Conservation (phyloP, 1,140 invertebrate genomes). For the Palaemon carinicauda region DNA sequence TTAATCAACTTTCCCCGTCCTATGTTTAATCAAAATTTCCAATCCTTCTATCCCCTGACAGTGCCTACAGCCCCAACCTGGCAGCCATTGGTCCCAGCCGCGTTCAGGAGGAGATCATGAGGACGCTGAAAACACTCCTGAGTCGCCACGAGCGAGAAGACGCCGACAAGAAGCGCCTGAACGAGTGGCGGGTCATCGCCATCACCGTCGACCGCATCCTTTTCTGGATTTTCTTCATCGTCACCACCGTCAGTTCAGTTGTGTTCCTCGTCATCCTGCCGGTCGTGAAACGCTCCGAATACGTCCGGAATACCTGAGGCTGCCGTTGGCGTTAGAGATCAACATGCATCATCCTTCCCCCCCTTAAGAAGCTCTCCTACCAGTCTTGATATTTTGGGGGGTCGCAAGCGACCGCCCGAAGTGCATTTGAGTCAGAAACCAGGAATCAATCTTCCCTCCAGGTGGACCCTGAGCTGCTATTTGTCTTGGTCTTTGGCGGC, state of each 20-base stretch:
- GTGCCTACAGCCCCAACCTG: conserved; percentile 58
- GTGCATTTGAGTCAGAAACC: not conserved
- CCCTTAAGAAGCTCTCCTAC: not conserved
- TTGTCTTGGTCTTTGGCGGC: conserved; percentile 31
- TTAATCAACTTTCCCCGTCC: not conserved
- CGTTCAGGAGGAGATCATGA: conserved; percentile 62
- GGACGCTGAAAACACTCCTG: conserved; percentile 62
- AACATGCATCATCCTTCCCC: no score
- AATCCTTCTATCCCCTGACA: not conserved
- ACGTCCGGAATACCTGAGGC: conserved; percentile 58
- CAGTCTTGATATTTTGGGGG: not conserved
- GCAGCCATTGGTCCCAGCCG: conserved; percentile 21
- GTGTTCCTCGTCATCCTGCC: conserved; percentile 68
- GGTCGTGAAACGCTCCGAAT: conserved; percentile 62
- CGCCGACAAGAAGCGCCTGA: conserved; percentile 60
- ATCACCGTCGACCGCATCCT: conserved; percentile 70
- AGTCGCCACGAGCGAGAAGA: conserved; percentile 64
- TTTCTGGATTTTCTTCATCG: conserved; percentile 71
- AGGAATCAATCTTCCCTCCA: conserved; percentile 37
- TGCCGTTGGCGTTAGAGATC: conserved; percentile 17
- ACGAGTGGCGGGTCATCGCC: conserved; percentile 64
- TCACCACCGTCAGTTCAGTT: conserved; percentile 68
- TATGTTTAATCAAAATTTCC: not conserved
- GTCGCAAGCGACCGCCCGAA: not conserved
- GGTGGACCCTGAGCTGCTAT: conserved; percentile 51